Conservation (phyloP, 2,797 vertebrate species). For the Tauraco hartlaubi region DNA sequence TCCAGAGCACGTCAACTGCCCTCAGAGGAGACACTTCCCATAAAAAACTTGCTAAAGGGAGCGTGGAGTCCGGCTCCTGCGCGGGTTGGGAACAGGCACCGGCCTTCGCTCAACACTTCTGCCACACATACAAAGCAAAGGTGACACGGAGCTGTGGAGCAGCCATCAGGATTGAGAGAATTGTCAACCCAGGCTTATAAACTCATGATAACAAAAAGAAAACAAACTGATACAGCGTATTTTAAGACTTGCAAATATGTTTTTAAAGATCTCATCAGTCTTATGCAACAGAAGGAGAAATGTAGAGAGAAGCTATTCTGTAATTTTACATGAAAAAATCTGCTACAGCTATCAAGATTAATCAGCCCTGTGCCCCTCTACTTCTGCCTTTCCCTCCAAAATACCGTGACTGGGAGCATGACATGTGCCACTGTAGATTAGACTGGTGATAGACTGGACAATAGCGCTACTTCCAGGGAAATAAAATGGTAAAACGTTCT, state of each 20-base stretch:
- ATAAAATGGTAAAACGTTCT: background rate
- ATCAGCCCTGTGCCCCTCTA: background rate
- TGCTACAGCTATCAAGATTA: no score
- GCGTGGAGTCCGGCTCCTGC: background rate
- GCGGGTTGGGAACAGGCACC: background rate
- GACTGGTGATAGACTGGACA: rapidly evolving
- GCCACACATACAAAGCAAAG: background rate
- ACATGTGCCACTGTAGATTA: rapidly evolving
- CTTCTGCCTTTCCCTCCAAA: background rate
- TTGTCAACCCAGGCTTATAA: background rate
- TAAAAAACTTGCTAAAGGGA: background rate
- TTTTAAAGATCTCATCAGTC: background rate
- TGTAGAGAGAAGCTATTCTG: background rate
- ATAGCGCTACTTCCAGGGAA: background rate
- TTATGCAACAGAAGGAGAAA: background rate
- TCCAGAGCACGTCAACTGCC: background rate
- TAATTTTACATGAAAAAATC: background rate
- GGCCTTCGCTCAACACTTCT: background rate
- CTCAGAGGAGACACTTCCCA: background rate
- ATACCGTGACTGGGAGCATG: rapidly evolving
- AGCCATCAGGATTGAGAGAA: background rate
- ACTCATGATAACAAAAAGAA: background rate
- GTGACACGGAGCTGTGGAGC: background rate
- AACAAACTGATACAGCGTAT: background rate
- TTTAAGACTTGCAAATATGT: background rate